Evolutionary conservation across 2,113 vertebrate species (phyloP).

Genomic region (Halcyon malimbica): DNA sequence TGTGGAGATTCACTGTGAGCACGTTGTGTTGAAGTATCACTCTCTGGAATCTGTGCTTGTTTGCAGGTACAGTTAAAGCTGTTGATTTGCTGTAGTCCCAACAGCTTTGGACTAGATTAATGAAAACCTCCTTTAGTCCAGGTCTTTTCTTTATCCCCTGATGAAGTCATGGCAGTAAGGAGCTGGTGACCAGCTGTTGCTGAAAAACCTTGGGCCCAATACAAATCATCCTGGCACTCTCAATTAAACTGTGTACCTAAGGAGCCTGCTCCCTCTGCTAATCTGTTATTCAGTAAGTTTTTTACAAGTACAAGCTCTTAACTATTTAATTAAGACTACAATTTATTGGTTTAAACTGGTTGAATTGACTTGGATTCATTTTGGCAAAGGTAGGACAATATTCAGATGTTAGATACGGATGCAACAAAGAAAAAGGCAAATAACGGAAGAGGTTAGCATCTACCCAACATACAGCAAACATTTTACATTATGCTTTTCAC

Average conservation of each 20-base stretch:
- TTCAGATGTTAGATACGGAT: background rate
- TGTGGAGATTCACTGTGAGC: background rate
- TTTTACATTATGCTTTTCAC: background rate
- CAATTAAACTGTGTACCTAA: background rate
- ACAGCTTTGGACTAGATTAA: conserved; percentile 3
- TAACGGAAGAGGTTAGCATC: background rate
- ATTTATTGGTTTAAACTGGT: background rate
- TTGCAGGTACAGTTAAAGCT: background rate
- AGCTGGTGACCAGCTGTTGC: conserved; percentile 15
- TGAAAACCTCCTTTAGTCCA: conserved; percentile 30
- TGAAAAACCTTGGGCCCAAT: background rate
- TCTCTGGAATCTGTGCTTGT: background rate
- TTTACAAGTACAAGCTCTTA: background rate
- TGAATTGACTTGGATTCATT: background rate
- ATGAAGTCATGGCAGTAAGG: background rate
- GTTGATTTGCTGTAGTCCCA: background rate
- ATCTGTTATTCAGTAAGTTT: background rate
- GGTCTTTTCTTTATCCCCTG: conserved; percentile 8
- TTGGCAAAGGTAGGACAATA: background rate
- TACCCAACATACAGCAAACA: background rate
- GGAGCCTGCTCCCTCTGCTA: background rate
- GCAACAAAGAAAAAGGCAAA: background rate
- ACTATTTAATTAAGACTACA: background rate
- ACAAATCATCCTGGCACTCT: background rate
- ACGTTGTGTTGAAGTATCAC: background rate